These are phyloP conservation scores for Macrotus californicus DNA, from an alignment of 2,113 vertebrate genomes.

Conservation along the genomic window DNA sequence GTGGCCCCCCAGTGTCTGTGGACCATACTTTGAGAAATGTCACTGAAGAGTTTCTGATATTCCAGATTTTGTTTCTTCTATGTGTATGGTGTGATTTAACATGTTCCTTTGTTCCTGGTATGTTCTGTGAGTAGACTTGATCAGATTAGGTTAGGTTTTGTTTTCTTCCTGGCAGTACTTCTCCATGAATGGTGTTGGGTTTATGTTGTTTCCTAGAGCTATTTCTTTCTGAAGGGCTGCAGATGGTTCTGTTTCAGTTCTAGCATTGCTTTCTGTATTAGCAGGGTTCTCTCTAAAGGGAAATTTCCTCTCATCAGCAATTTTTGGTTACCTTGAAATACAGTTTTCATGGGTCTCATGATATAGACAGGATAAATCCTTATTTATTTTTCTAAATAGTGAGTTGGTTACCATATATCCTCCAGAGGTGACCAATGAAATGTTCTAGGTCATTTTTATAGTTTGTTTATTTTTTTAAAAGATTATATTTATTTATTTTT, in stretches of 20 bases:
- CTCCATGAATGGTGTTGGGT: background rate
- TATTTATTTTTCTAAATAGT: conserved; percentile 2
- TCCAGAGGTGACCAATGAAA: background rate
- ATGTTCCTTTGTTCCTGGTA: background rate
- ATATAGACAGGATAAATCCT: background rate
- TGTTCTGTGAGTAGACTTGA: background rate
- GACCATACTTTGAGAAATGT: background rate
- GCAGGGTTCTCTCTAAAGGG: background rate
- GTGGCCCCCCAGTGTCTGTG: background rate
- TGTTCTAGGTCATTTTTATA: background rate
- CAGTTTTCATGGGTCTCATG: background rate
- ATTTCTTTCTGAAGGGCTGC: background rate
- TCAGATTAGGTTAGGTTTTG: background rate
- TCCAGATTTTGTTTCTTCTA: background rate
- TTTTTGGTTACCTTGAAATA: background rate
- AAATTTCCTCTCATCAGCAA: background rate
- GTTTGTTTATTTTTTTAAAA: too few relatives aligned
- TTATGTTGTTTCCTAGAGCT: background rate
- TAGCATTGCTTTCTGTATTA: background rate
- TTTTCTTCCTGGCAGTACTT: background rate
- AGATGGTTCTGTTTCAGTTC: background rate
- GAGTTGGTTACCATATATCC: background rate
- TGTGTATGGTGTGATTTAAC: background rate
- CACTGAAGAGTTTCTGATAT: background rate
- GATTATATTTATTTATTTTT: too few relatives aligned